Evolutionary conservation across 2,888 invertebrate genomes (phyloP).

Genomic region (Leptinotarsa rubiginosa): DNA sequence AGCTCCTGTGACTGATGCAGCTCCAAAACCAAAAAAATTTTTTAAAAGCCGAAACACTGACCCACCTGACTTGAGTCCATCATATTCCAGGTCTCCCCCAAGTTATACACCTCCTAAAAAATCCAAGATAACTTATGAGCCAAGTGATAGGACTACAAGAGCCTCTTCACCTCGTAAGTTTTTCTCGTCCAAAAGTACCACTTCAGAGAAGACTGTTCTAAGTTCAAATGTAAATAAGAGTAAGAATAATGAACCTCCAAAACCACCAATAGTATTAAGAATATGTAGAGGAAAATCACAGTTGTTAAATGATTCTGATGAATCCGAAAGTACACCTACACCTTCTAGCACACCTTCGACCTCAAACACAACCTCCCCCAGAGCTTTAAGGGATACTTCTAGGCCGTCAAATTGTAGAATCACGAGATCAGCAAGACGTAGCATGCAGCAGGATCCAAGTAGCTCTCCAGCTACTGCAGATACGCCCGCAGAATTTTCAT

Average conservation of each 20-base stretch:
- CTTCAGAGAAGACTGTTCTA: slow-evolving; percentile 60
- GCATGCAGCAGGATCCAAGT: slow-evolving; percentile 65
- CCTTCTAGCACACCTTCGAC: slow-evolving; percentile 70
- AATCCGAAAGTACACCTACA: slow-evolving; percentile 66
- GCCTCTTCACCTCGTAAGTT: slow-evolving; percentile 58
- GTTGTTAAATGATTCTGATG: slow-evolving; percentile 66
- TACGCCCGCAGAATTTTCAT: slow-evolving; percentile 57
- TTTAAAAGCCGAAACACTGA: slow-evolving; percentile 87
- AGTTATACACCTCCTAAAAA: slow-evolving; percentile 53
- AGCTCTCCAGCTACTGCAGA: slow-evolving; percentile 64
- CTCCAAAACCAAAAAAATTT: slow-evolving; percentile 85
- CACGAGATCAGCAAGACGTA: slow-evolving; percentile 61
- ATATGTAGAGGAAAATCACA: slow-evolving; percentile 82
- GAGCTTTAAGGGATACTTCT: slow-evolving; percentile 57
- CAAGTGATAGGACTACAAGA: slow-evolving; percentile 45
- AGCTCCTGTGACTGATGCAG: slow-evolving; percentile 58
- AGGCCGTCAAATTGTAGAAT: slow-evolving; percentile 57
- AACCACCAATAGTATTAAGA: slow-evolving; percentile 86
- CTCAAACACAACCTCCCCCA: slow-evolving; percentile 67
- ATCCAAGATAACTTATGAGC: slow-evolving; percentile 44
- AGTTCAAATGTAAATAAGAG: slow-evolving; percentile 60
- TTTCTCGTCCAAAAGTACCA: slow-evolving; percentile 60
- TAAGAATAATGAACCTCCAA: slow-evolving; percentile 56
- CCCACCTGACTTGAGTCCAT: slow-evolving; percentile 65
- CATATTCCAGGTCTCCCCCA: slow-evolving; percentile 48